Evolutionary conservation across 2,888 invertebrate species (phyloP), one percentile per base, ranked within the genome.

Genomic region (Laspeyria flexula): DNA sequence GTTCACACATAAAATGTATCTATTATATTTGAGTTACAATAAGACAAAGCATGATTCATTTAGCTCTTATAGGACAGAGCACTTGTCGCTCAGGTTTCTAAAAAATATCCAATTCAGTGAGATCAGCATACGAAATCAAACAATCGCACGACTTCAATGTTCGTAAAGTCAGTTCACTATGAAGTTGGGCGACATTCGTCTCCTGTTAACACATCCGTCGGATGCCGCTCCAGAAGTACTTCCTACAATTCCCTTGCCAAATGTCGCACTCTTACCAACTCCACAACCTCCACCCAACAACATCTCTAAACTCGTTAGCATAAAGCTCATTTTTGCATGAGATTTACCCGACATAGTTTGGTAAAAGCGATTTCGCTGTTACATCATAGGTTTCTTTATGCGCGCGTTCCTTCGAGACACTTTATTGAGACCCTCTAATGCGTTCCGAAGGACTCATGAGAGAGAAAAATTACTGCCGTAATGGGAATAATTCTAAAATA

Each of bases 151-250:
- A 23, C 47, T 58, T 59, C 48, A 55, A 60, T 38, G 51, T 40
- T 29, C 29, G 29, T 30, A 62, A 68, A 61, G 49, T 62, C 45
- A 29, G 41, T 3, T 57, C 62, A 60, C 67, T 65, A 54, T 59
- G 46, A 59, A 54, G 46, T 52, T 35, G 13, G 33, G 10, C 37
- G 30, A 53, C 54, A 58, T 62, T 66, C 60, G 43, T 64, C 54
- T 38, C 62, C 66, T 71, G 72, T 77, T 77, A 79, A 76, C 78
- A 75, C 77, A 74, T 79, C 79, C 79, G 71, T 65, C 71, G 79
- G 71, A 79, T 71, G 64, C 68, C 61, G 68, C 54, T 61, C 52
- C 56, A 58, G 41, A 64, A 73, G 70, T 73, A 71, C 71, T 75
- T 76, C 77, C 75, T 65, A 61, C 74, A 63, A 76, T 71, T 72